These are phyloP conservation scores for Drosophila histrio DNA, from an alignment of 2,888 invertebrate species.

Conservation along the genomic window DNA sequence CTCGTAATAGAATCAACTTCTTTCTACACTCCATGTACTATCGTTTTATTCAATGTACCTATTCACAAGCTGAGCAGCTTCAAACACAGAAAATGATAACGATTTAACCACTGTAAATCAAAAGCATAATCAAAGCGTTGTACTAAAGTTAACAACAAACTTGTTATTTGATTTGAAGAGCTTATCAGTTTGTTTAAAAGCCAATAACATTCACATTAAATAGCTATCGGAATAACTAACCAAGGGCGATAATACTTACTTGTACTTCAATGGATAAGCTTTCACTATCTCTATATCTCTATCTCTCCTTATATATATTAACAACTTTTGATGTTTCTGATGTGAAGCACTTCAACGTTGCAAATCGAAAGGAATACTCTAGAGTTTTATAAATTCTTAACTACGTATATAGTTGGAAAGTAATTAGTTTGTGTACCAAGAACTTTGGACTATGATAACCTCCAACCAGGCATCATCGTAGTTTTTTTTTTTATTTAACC, in stretches of 20 bases:
- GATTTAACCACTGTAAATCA: conserved; percentile 42
- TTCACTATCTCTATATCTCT: conserved; percentile 14
- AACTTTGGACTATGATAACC: not conserved
- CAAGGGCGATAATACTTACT: conserved; percentile 41
- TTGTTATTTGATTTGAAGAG: conserved; percentile 51
- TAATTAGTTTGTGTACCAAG: not conserved
- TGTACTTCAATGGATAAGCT: conserved; percentile 41
- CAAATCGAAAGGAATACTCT: conserved; percentile 14
- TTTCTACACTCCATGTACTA: conserved; percentile 13
- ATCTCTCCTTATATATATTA: not conserved
- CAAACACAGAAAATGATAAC: conserved; percentile 23
- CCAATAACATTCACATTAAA: conserved; percentile 38
- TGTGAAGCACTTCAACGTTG: not conserved
- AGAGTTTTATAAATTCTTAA: not conserved
- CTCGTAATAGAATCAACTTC: not conserved
- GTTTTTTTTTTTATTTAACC: not conserved
- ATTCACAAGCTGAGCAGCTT: not conserved
- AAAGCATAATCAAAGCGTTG: conserved; percentile 68
- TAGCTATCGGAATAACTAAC: conserved; percentile 21
- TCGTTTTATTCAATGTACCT: conserved; percentile 13
- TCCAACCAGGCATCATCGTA: not conserved
- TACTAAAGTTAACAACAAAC: conserved; percentile 58
- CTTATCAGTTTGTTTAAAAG: conserved; percentile 66
- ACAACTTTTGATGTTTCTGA: not conserved
- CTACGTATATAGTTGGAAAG: conserved; percentile 1